These are phyloP conservation scores for Lasiurus borealis DNA, from an alignment of 2,113 vertebrate species.

Conservation along the genomic window DNA sequence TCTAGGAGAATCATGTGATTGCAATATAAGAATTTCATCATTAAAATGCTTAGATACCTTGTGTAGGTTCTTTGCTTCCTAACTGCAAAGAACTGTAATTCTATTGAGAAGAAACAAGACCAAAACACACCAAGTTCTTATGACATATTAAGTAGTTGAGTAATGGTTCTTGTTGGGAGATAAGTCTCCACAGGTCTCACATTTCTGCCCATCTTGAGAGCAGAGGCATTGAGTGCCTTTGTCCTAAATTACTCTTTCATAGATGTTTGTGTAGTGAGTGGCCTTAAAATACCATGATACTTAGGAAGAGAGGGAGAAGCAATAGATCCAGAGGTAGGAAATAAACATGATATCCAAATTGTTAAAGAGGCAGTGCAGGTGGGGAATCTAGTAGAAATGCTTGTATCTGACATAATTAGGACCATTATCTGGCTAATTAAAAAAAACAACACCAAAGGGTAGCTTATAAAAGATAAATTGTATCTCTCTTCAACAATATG, in stretches of 20 bases:
- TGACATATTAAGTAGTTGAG: background rate
- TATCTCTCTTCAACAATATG: background rate
- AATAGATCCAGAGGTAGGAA: background rate
- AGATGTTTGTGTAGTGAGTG: background rate
- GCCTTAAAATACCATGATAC: background rate
- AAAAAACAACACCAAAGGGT: background rate
- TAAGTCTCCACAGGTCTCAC: background rate
- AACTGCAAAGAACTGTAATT: background rate
- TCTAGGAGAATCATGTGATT: background rate
- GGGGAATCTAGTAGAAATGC: background rate
- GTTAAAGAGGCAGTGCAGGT: background rate
- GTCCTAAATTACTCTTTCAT: background rate
- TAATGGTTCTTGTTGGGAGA: background rate
- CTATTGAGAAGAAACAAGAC: background rate
- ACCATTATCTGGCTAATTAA: background rate
- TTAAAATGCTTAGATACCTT: background rate
- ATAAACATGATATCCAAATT: background rate
- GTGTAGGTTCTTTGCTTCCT: background rate
- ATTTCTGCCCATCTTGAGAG: background rate
- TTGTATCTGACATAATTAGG: background rate
- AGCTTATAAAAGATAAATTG: background rate
- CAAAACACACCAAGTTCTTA: background rate
- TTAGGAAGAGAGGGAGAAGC: background rate
- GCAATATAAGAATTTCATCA: background rate
- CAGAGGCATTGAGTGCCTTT: background rate